A percentile compares a stretch with the other conserved stretches of the same genome.
phyloP scores from a whole-genome alignment of 2,113 vertebrate species.

The Toxotes chatareus region DNA sequence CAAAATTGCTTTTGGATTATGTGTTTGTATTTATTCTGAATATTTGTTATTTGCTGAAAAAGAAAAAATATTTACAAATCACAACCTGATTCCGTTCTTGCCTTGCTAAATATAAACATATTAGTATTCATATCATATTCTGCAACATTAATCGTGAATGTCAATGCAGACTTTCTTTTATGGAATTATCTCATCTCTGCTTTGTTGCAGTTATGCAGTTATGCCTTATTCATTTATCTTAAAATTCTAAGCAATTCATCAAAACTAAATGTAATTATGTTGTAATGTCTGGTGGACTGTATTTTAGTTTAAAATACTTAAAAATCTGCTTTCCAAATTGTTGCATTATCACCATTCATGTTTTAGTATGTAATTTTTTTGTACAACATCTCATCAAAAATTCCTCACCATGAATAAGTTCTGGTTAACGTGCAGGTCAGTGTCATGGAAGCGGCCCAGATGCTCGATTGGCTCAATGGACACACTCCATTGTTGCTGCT shows the following conservation, averaged over 20 bases:
- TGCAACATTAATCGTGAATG: neutral
- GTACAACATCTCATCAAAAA: neutral
- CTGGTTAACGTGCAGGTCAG: conserved; percentile 88
- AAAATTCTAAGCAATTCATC: too few relatives aligned
- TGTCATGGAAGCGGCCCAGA: conserved; percentile 85
- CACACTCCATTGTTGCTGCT: conserved; percentile 69
- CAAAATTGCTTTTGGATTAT: conserved; percentile 67
- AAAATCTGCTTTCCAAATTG: too few relatives aligned
- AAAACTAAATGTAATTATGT: neutral
- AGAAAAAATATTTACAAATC: conserved; percentile 41
- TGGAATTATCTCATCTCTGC: neutral
- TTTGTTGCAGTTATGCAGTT: neutral
- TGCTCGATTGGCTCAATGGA: conserved; percentile 83
- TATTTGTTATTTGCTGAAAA: conserved; percentile 10
- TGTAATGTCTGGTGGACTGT: neutral
- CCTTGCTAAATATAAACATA: conserved; percentile 51
- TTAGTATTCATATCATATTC: conserved; percentile 25
- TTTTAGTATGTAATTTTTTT: neutral
- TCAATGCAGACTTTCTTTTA: neutral
- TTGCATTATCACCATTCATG: neutral
- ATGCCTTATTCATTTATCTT: too few relatives aligned
- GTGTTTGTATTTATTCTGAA: conserved; percentile 61
- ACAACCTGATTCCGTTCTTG: conserved; percentile 50
- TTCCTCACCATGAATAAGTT: conserved; percentile 87
- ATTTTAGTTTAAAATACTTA: neutral